Percentiles rank a stretch among this genome's conserved stretches.
These are phyloP conservation scores for Ceratosolen fusciceps DNA, from an alignment of 1,140 invertebrate genomes.

Conservation along the genomic window DNA sequence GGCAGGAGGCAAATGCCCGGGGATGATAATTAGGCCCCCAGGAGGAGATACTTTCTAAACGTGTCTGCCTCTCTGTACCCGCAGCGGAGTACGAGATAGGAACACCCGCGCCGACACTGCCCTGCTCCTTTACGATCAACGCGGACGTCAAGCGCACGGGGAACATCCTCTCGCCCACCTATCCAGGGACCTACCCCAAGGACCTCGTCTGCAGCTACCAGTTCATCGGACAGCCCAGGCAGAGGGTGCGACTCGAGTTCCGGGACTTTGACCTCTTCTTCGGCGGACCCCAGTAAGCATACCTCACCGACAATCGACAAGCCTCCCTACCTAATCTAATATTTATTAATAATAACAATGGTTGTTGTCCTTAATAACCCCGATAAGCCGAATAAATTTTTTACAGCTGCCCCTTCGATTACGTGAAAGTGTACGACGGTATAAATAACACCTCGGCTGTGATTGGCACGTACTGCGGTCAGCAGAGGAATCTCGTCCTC, in stretches of 20 bases:
- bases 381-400: too few relatives aligned
- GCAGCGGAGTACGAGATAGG: conserved; percentile 92
- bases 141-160: conserved; percentile 84
- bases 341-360: too few relatives aligned
- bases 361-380: too few relatives aligned
- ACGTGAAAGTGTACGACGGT: conserved; percentile 97
- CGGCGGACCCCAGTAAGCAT: conserved; percentile 98
- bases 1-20: too few relatives aligned
- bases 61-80: conserved; percentile 5
- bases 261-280: conserved; percentile 99
- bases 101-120: conserved; percentile 81
- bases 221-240: conserved; percentile 90
- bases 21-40: too few relatives aligned
- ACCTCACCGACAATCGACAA: too few relatives aligned
- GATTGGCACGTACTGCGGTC: conserved; percentile 98
- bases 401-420: conserved; percentile 97
- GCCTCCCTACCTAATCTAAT: too few relatives aligned
- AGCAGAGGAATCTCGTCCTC: conserved; percentile 94
- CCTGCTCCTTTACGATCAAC: conserved; percentile 89
- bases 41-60: too few relatives aligned
- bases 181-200: conserved; percentile 99
- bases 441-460: conserved; percentile 85
- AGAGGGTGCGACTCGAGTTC: conserved; percentile 96
- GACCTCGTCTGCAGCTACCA: conserved; percentile 93
- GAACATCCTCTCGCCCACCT: conserved; percentile 94